These are phyloP conservation scores for Chaetorhynchus papuensis DNA, from an alignment of 2,113 vertebrate genomes.

Conservation along the genomic window DNA sequence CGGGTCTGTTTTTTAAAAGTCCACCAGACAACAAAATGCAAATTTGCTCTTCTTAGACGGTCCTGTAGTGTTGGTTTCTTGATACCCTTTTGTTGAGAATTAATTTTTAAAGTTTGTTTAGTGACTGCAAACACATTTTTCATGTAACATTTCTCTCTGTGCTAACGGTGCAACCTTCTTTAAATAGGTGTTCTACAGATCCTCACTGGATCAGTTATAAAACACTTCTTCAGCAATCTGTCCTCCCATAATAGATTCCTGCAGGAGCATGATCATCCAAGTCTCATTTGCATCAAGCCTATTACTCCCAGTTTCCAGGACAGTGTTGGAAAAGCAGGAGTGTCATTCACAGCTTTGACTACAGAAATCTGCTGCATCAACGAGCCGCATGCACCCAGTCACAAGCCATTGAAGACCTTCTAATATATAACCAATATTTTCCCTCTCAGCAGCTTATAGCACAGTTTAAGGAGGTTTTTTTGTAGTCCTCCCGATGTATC, in stretches of 20 bases:
- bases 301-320: not conserved
- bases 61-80: not conserved
- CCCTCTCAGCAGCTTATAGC: not conserved
- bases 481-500: not conserved
- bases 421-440: not conserved
- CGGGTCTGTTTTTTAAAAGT: not conserved
- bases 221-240: not conserved
- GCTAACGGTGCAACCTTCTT: not conserved
- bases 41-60: not conserved
- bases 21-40: not conserved
- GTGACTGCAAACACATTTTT: not conserved
- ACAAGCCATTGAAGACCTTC: not conserved
- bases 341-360: not conserved
- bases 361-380: not conserved
- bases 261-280: not conserved
- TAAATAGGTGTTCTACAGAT: not conserved
- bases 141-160: not conserved
- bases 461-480: accelerated
- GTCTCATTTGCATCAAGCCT: not conserved
- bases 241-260: not conserved
- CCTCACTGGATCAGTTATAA: not conserved
- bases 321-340: not conserved
- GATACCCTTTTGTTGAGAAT: not conserved
- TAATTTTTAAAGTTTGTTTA: not conserved
- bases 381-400: not conserved